These are phyloP conservation scores for Spheniscus humboldti DNA, from an alignment of 2,797 vertebrate species.

Conservation along the genomic window DNA sequence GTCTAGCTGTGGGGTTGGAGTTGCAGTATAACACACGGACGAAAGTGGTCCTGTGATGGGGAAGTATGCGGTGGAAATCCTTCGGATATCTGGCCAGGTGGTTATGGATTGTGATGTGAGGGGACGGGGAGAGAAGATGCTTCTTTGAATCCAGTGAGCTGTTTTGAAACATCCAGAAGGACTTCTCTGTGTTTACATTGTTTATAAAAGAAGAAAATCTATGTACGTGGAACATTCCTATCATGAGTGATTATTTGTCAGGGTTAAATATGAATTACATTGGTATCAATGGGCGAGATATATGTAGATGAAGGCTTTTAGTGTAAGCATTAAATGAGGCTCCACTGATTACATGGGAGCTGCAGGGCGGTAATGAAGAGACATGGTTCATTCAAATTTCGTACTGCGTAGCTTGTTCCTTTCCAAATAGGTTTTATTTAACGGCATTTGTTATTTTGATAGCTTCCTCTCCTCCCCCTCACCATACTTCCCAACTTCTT, in stretches of 20 bases:
- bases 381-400: constrained; percentile 4
- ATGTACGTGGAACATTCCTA: rapidly evolving
- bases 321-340: not conserved
- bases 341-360: not conserved
- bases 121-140: not conserved
- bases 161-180: not conserved
- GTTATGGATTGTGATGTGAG: not conserved
- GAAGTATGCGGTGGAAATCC: not conserved
- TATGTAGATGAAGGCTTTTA: not conserved
- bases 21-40: not conserved
- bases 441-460: constrained; percentile 10
- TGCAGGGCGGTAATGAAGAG: not conserved
- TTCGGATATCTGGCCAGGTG: not conserved
- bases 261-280: not conserved
- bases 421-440: constrained; percentile 29
- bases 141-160: not conserved
- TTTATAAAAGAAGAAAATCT: not conserved
- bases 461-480: not conserved
- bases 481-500: not conserved
- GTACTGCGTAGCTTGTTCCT: not conserved
- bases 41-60: not conserved
- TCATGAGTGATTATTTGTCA: not conserved
- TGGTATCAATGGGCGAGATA: not conserved
- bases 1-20: not conserved
- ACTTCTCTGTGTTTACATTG: not conserved